Evolutionary conservation across 1,140 invertebrate species (phyloP), one percentile per base, ranked within the genome.

Genomic region (Ceratosolen solmsi): DNA sequence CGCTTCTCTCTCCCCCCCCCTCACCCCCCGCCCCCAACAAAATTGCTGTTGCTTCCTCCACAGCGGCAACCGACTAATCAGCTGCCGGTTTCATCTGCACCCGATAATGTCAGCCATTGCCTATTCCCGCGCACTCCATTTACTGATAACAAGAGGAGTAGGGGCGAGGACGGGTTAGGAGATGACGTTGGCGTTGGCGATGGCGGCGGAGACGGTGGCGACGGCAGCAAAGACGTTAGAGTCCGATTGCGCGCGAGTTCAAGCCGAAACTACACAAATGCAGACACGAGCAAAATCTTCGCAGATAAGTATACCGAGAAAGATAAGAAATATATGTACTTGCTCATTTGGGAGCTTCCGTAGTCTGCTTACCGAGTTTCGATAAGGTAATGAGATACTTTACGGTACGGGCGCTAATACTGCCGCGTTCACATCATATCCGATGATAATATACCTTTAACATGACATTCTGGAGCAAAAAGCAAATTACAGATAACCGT

Each of bases 31-130:
- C 68, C 82, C 72, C 58, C 17, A 5, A 82, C 81, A 80, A 85
- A 85, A 87, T 85, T 86, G 84, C 84, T 83, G 83, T 82, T 84
- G 81, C 84, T 86, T 87, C 85, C 86, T 87, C 84, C 81, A 75
- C 25, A 17, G 11, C 30, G 27, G 20, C 46, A 25, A 46, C 27
- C 33, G 74, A 84, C 86, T 86, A 87, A 86, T 87, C 86, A 86
- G 84, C 83, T 79, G 83, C 84, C 83, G 79, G 83, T 73, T 84
- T 83, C 49, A 72, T 56, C 20, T n/a, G 33, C 25, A 1, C n/a
- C 63, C 80, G 83, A 83, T 85, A 85, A 85, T 83, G 86, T 75
- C 82, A 60, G 36, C 22, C 46, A 17, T 56, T 22, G 27, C 72
- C 4, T 76, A 30, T 27, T 20, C 15, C n/a, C 41, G 27, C 15